Evolutionary conservation across 2,797 vertebrate species (phyloP), one percentile per base, ranked within the genome.

Genomic region (Sebastes itinus): DNA sequence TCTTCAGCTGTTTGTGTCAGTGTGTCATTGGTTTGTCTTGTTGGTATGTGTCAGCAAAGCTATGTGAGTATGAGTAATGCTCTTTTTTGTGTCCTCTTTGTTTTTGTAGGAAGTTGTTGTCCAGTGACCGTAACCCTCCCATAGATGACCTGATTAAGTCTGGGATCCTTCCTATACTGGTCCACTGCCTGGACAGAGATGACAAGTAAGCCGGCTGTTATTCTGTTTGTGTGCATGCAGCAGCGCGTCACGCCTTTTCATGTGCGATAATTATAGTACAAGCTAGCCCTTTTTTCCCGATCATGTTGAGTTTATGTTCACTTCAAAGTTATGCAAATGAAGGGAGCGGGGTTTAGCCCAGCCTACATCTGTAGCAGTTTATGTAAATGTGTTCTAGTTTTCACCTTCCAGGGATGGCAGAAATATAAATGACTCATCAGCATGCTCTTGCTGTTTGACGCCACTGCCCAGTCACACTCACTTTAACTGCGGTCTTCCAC

Each of bases 121-220:
- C 98, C 89, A 99, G 99, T 92, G 99, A 99, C 93, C 97, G 99
- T 82, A 99, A 99, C 88, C 99, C 99, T 91, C 99, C 99, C 71
- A 99, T 99, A 73, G 98, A 99, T 35, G 99, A 99, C 92, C 96
- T 99, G 92, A 99, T 99, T 91, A 98, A 99, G 91, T 99, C 98
- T 93, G 98, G 99, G 90, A 99, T 99, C 95, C 96, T 99, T 91
- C 99, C 98, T 85, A 99, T 99, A 92, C 92, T 99, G 95, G 99
- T 99, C 73, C 97, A 99, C 95, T 99, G 99, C 95, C 97, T 99
- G 95, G 98, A 99, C 94, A 96, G 98, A 96, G 98, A 99, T 95
- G 99, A 99, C 96, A 99, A 99, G 99, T 99, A 96, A 97, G 97
- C 67, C n/a, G 1, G 3, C 75, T 65, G 33, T 54, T 14, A 7